phyloP scores from a whole-genome alignment of 2,797 vertebrate species.

The Pterois miles region DNA sequence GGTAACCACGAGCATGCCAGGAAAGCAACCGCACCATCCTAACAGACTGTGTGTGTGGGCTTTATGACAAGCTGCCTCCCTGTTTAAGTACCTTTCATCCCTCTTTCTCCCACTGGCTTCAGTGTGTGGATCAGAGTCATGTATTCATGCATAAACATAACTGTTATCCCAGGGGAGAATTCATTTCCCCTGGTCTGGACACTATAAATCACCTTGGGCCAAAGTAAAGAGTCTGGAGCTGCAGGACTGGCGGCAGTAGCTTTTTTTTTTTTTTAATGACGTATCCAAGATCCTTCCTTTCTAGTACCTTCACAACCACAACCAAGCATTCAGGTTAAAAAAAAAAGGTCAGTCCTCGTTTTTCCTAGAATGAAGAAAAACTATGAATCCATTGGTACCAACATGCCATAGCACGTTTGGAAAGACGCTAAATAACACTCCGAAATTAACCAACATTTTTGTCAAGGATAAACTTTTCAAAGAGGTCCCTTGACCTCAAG shows the following conservation, averaged over 20 bases:
- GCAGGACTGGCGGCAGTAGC: conserved; percentile 36
- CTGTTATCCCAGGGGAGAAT: conserved; percentile 51
- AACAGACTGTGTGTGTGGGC: conserved; percentile 49
- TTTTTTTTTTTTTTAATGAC: conserved; percentile 35
- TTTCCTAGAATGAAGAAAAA: background rate
- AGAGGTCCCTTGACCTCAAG: too few relatives aligned
- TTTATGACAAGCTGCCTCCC: conserved; percentile 47
- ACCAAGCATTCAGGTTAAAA: conserved; percentile 15
- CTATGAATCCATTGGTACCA: too few relatives aligned
- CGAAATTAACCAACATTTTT: too few relatives aligned
- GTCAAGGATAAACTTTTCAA: too few relatives aligned
- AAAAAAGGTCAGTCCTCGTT: conserved; percentile 34
- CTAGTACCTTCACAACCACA: background rate
- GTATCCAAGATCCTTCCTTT: conserved; percentile 25
- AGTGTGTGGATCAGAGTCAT: conserved; percentile 45
- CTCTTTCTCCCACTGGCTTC: conserved; percentile 33
- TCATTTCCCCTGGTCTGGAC: conserved; percentile 66
- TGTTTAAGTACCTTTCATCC: conserved; percentile 60
- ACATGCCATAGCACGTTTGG: too few relatives aligned
- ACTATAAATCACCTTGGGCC: conserved; percentile 68
- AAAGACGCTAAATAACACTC: too few relatives aligned
- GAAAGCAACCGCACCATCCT: conserved; percentile 23
- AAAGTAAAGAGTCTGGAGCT: conserved; percentile 75
- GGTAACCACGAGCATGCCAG: conserved; percentile 13
- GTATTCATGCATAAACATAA: conserved; percentile 72